These are phyloP conservation scores for Synergus japonicus DNA, from an alignment of 2,888 invertebrate genomes.

Conservation along the genomic window DNA sequence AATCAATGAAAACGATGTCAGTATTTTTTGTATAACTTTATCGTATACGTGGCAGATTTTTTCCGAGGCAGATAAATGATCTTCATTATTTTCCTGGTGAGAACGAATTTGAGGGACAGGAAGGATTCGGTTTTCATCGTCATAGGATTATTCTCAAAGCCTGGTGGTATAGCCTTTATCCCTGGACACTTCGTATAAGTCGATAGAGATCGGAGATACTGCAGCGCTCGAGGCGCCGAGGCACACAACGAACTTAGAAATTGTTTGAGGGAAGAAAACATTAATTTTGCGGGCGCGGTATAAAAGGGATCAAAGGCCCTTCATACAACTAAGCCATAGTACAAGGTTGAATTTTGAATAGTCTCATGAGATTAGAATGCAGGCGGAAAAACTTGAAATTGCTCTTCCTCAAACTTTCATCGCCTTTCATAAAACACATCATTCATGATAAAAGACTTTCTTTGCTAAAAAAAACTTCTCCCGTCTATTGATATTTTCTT, in stretches of 20 bases:
- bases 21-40: neutral
- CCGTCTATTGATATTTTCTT: neutral
- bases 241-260: conserved; percentile 18
- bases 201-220: conserved; percentile 25
- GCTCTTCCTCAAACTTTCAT: conserved; percentile 57
- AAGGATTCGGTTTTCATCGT: conserved; percentile 29
- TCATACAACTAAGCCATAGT: conserved; percentile 6
- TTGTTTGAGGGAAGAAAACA: conserved; percentile 35
- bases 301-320: conserved; percentile 25
- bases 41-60: neutral
- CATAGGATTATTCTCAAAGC: conserved; percentile 32
- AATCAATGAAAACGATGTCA: too few species aligned
- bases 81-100: conserved; percentile 6
- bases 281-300: conserved; percentile 19
- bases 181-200: conserved; percentile 17
- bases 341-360: conserved; percentile 38
- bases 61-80: neutral
- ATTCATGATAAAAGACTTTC: conserved; percentile 46
- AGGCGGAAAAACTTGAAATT: conserved; percentile 61
- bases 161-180: conserved; percentile 5
- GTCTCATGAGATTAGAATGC: conserved; percentile 31
- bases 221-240: neutral
- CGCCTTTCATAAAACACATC: conserved; percentile 62
- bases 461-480: neutral
- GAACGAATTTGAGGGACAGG: conserved; percentile 20